A percentile compares a stretch with the other conserved stretches of the same genome.
These are phyloP conservation scores for Eutrigla gurnardus DNA, from an alignment of 2,797 vertebrate genomes.

Conservation along the genomic window DNA sequence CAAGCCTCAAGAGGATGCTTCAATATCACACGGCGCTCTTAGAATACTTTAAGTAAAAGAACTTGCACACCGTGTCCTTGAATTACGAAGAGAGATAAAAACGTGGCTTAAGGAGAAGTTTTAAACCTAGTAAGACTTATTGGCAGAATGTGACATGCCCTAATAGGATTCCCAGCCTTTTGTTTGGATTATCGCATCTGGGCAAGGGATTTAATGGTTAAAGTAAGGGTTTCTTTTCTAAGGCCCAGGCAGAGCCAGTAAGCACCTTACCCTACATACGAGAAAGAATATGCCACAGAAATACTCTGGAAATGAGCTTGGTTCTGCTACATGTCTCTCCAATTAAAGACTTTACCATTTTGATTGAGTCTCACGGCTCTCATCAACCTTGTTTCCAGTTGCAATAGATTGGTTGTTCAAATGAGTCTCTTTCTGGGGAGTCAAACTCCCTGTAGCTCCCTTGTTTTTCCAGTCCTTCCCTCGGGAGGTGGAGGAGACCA, in stretches of 20 bases:
- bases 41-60: slow-evolving; percentile 24
- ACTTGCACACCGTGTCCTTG: slow-evolving; percentile 1
- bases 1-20: slow-evolving; percentile 34
- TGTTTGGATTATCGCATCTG: slow-evolving; percentile 58
- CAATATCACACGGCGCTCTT: slow-evolving; percentile 21
- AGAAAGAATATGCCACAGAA: neutral
- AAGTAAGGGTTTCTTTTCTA: slow-evolving; percentile 16
- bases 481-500: no score
- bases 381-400: neutral
- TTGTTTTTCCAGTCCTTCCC: no score
- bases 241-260: neutral
- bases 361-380: no score
- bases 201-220: slow-evolving; percentile 35
- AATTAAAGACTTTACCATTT: no score
- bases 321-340: neutral
- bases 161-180: slow-evolving; percentile 58
- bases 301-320: neutral
- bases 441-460: neutral
- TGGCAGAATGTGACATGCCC: slow-evolving; percentile 32
- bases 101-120: slow-evolving; percentile 37
- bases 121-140: slow-evolving; percentile 40
- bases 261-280: neutral
- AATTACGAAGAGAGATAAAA: slow-evolving; percentile 30
- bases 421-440: neutral
- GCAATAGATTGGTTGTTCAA: neutral